Evolutionary conservation across 2,797 vertebrate genomes (phyloP).

Genomic region (Glyptemys insculpta): DNA sequence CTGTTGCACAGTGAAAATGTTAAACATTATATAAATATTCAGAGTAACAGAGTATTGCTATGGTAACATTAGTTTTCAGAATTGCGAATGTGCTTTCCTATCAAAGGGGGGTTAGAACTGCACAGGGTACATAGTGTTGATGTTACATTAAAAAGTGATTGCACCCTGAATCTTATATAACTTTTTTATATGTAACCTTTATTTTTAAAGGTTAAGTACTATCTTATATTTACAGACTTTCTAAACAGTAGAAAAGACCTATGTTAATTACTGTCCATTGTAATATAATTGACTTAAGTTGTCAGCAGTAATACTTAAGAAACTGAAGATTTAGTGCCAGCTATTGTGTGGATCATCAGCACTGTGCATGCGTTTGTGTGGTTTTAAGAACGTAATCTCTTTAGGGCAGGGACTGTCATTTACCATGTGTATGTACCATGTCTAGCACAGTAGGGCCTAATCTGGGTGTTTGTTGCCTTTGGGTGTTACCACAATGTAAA

Average conservation of each 20-base stretch:
- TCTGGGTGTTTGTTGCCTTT: not conserved
- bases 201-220: not conserved
- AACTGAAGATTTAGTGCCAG: not conserved
- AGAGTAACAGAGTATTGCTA: conserved; percentile 56
- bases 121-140: conserved; percentile 52
- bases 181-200: too few species aligned
- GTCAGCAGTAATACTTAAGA: not conserved
- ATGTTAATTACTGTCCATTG: not conserved
- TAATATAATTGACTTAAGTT: not conserved
- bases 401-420: not conserved
- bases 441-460: not conserved
- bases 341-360: not conserved
- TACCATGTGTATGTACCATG: not conserved
- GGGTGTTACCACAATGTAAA: not conserved
- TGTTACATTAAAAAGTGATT: conserved; percentile 63
- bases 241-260: not conserved
- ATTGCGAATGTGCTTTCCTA: conserved; percentile 45
- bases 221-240: conserved; percentile 43
- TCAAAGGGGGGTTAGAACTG: conserved; percentile 52
- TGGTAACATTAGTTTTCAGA: conserved; percentile 59
- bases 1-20: conserved; percentile 21
- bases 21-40: conserved; percentile 69
- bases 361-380: not conserved
- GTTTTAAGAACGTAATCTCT: not conserved
- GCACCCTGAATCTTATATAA: conserved; percentile 48